Base-by-base conservation (phyloP, 2,888 invertebrate species). In the Oligia latruncula region DNA sequence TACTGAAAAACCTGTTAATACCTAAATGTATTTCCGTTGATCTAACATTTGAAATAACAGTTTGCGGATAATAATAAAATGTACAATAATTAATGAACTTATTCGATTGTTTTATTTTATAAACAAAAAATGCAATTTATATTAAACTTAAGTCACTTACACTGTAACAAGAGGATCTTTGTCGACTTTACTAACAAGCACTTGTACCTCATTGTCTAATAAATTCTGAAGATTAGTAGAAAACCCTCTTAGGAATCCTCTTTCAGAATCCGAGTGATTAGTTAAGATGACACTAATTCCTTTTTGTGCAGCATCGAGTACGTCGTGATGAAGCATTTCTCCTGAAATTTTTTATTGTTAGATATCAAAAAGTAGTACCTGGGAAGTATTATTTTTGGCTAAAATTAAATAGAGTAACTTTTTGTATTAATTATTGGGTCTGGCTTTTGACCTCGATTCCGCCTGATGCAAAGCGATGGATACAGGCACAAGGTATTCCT, bases 241-340 rank as follows among this genome's bases (percentile, higher is more conserved):
- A 85, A 99, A 98, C 17, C 94, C 94, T 65, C 95, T 96, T 9
- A 99, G 96, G 93, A 98, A 99, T 9, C 99, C 99, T 83, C 99
- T 97, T 94, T 99, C 99, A 0, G 99, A 99, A 95, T 99, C 99
- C 64, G 98, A 99, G 94, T 99, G 99, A 94, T 99, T 99, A 85
- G 98, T 98, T 35, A 99, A 96, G 90, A 99, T 98, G 0, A 99
- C 99, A 78, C 98, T 97, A 29, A 97, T 97, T 52, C 98, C 98
- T 77, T 97, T 97, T 90, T 99, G 98, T 46, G 98, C 97, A 0
- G 98, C 99, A 91, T 99, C 99, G 60, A 99, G 97, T 1, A 99
- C 95, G 87, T 99, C 99, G 92, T 99, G 99, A 94, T 99, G 99
- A 1, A 98, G 97, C 99, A 99, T 99, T 97, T 99, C 99, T 15